Base-by-base conservation (phyloP, 2,797 vertebrate genomes). In the Diglossa cyanea region DNA sequence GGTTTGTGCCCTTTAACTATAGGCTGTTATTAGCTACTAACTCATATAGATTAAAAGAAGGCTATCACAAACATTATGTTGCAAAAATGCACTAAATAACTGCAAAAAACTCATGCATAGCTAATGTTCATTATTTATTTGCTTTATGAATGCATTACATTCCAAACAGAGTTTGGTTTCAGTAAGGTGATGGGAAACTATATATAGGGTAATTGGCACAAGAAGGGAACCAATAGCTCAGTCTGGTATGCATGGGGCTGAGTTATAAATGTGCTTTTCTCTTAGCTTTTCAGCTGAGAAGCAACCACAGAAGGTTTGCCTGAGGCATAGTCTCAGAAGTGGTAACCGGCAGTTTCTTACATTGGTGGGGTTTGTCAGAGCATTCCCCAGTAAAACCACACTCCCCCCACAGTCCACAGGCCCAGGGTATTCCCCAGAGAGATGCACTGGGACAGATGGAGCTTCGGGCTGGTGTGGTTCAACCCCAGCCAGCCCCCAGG, bases 381-480 rank as follows among this genome's bases (percentile, higher is more conserved):
- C 15, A 28, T 6, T 9, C 5, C 0, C 1, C 7, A 2, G 2
- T 14, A 8, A 44, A 21, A 45, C 25, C 54, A 75, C 33, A 9
- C 9, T 48, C 3, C 6, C 28, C 31, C 8, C 26, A 13, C 8
- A 45, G 35, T 2, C 24, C n/a, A 25, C 16, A 77, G n/a, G 16
- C 11, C 12, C 26, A 39, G 11, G 24, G 13, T 8, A 19, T 6
- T 6, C 53, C 23, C 53, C 23, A 1, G 30, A 65, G 26, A 63
- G 14, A 15, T 11, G 20, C 10, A 4, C 2, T 35, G 20, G 15
- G 13, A 33, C 17, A 82, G 30, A 2, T 1, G 10, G 26, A 16
- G 5, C 20, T 91, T 92, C 35, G 7, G 7, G 1, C 16, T 55
- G 55, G 6, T 33, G 23, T 28, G 44, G 10, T 19, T 63, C n/a